Evolutionary conservation across 2,113 vertebrate genomes (phyloP), one percentile per base, ranked within the genome.

Genomic region (Plecturocebus donacophilus): DNA sequence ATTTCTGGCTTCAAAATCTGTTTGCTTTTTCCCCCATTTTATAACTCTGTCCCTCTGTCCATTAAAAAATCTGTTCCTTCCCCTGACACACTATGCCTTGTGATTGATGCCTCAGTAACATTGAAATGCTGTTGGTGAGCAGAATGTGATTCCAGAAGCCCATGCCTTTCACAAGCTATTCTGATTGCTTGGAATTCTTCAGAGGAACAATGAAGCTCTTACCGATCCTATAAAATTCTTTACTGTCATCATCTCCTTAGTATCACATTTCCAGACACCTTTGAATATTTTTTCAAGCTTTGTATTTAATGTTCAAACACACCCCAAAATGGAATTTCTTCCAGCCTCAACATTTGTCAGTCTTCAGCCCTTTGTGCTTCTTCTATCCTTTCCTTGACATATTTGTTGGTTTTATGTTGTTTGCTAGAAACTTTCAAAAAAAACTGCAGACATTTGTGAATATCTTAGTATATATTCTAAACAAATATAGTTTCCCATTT

Each of bases 61-160:
- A 1, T 38, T 13, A 47, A 32, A 0, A 64, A 16, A 16, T 7
- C 19, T 3, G 8, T 1, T 19, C 30, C 9, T n/a, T 21, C 5
- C 54, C 35, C 7, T 2, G 12, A 21, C 5, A 0, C 10, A 12
- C 35, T 0, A n/a, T 0, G 0, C 16, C 30, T 11, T 9, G 19
- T 0, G 2, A 21, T 0, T 23, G 23, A 32, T 12, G 23, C 16
- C 25, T 7, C 16, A 5, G 21, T 2, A 30, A 27, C n/a, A 14
- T 1, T 0, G 17, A 88, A 12, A 38, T 20, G 10, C 30, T 17
- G 4, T 1, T 16, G 21, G 14, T 32, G 5, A 25, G 8, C 27
- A 61, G 66, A 30, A 0, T 10, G 8, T 38, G 32, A 32, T 23
- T 79, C 47, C 84, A 61, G 38, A 49, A 3, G 17, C 30, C 7